Evolutionary conservation across 2,888 invertebrate species (phyloP), one percentile per base, ranked within the genome.

Genomic region (Polylopha cassiicola): DNA sequence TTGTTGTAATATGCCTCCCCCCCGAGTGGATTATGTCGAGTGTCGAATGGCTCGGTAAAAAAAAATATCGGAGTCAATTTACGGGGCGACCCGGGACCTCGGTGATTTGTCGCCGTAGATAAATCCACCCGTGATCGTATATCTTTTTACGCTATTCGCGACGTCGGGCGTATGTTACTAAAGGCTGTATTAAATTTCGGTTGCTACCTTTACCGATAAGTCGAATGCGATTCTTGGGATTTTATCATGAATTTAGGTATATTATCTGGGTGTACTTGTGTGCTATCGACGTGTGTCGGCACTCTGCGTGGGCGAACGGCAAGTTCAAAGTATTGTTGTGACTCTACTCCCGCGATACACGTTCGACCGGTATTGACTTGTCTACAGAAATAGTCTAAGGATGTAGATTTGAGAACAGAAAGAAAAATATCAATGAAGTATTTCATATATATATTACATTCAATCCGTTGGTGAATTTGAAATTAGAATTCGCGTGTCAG

Each of bases 221-320:
- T 16, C n/a, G 11, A 14, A 24, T 28, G 23, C 8, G 18, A 24
- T 34, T 24, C 23, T 24, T 29, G 18, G n/a, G n/a, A n/a, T n/a
- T n/a, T n/a, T n/a, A n/a, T n/a, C n/a, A n/a, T n/a, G n/a, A n/a
- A n/a, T n/a, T n/a, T n/a, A n/a, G n/a, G n/a, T n/a, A n/a, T n/a
- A n/a, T n/a, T n/a, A n/a, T n/a, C n/a, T n/a, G n/a, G n/a, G n/a
- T n/a, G n/a, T n/a, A n/a, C n/a, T n/a, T n/a, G n/a, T n/a, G n/a
- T n/a, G n/a, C n/a, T n/a, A n/a, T n/a, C 36, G 26, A 5, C 4
- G 21, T 30, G 14, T 8, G 30, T 24, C 30, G 30, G 30, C 20
- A 24, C 34, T n/a, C n/a, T n/a, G 39, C 24, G 39, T 39, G 39
- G 39, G 39, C 39, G 39, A n/a, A 18, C 39, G 39, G 34, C 23